A percentile compares a stretch with the other conserved stretches of the same genome.
Evolutionary conservation across 2,888 invertebrate genomes (phyloP).

Genomic region (Malachius bipustulatus): DNA sequence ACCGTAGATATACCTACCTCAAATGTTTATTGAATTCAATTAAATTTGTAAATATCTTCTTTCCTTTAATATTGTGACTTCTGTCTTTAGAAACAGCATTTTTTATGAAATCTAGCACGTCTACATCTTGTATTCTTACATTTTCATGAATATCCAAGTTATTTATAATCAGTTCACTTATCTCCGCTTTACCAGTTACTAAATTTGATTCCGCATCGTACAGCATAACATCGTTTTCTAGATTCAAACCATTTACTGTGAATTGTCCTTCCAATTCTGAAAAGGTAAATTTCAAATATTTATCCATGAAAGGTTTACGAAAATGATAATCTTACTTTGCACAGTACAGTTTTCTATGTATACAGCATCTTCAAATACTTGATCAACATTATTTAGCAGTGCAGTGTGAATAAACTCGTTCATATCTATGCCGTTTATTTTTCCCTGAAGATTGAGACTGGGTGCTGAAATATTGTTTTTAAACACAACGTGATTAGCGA

Average conservation of each 20-base stretch:
- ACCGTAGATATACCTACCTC: no score
- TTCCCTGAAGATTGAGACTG: conserved; percentile 28
- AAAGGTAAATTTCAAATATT: no score
- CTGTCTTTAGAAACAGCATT: conserved; percentile 34
- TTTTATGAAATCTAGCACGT: conserved; percentile 38
- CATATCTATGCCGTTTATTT: conserved; percentile 32
- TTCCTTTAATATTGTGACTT: conserved; percentile 37
- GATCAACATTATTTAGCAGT: conserved; percentile 35
- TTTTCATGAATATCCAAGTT: conserved; percentile 31
- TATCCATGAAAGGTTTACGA: conserved; percentile 3
- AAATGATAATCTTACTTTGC: conserved; percentile 19
- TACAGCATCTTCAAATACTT: conserved; percentile 32
- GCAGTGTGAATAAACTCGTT: conserved; percentile 35
- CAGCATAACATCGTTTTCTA: conserved; percentile 41
- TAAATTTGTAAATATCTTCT: conserved; percentile 34
- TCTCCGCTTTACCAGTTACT: conserved; percentile 37
- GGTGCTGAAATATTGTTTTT: conserved; percentile 29
- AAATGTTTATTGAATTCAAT: conserved; percentile 33
- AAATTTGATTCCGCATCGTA: conserved; percentile 35
- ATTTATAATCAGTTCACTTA: conserved; percentile 32
- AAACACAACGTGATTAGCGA: conserved; percentile 35
- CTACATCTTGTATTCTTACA: conserved; percentile 35
- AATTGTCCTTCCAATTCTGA: conserved; percentile 27
- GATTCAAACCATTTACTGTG: conserved; percentile 40
- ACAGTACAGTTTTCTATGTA: conserved; percentile 24